Evolutionary conservation across 2,888 invertebrate genomes (phyloP).

Genomic region (Cenopis cana): DNA sequence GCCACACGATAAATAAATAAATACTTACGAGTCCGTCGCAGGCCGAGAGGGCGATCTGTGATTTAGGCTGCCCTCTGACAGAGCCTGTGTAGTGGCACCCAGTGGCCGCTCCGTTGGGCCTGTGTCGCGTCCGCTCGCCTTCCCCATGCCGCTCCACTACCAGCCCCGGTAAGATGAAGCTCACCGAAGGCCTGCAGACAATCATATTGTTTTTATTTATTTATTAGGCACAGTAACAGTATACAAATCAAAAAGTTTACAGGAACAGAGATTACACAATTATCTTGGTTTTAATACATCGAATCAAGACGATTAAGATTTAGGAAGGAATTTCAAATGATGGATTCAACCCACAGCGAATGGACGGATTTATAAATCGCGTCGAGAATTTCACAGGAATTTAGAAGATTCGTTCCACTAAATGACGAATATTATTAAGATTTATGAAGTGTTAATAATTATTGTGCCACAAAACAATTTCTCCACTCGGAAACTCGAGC

Average conservation of each 20-base stretch:
- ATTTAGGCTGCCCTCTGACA: conserved; percentile 88
- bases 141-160: conserved; percentile 88
- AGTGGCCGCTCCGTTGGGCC: conserved; percentile 79
- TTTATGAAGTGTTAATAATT: conserved; percentile 16
- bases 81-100: conserved; percentile 92
- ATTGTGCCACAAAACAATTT: conserved; percentile 14
- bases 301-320: not conserved
- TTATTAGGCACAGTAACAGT: too few relatives aligned
- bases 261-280: too few relatives aligned
- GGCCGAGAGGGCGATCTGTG: conserved; percentile 91
- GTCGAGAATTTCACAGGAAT: not conserved
- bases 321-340: not conserved
- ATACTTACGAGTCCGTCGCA: conserved; percentile 95
- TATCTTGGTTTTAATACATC: too few relatives aligned
- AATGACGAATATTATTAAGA: conserved; percentile 2
- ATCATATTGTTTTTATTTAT: not conserved
- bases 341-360: not conserved
- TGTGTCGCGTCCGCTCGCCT: conserved; percentile 79
- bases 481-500: not conserved
- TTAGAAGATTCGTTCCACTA: not conserved
- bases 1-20: too few relatives aligned
- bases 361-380: not conserved
- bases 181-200: conserved; percentile 85
- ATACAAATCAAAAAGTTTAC: too few relatives aligned
- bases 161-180: conserved; percentile 88